Conservation (phyloP, 2,113 vertebrate species). For the Prunella fulvescens region DNA sequence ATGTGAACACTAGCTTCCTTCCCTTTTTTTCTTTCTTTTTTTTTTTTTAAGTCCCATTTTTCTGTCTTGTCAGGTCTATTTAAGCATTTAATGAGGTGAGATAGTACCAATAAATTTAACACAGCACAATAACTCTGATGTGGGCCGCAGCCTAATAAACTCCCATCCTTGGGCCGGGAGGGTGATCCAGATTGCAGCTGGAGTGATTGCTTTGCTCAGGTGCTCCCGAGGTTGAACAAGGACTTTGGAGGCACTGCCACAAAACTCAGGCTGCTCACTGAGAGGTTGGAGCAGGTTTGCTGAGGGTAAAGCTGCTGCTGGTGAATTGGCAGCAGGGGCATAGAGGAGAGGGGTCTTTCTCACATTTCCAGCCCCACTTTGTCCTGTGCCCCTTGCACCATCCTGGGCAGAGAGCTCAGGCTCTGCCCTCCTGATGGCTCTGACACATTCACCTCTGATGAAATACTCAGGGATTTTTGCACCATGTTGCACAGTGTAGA, state of each 20-base stretch:
- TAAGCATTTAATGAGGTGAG: constrained; percentile 79
- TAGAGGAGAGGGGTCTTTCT: not conserved
- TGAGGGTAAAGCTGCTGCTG: not conserved
- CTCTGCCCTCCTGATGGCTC: not conserved
- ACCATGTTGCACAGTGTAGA: not conserved
- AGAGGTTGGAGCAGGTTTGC: not conserved
- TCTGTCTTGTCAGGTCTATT: constrained; percentile 78
- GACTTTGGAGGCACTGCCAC: constrained; percentile 50
- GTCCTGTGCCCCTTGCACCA: rapidly evolving
- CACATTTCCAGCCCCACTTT: not conserved
- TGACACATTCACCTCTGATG: not conserved
- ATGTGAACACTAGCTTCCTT: constrained; percentile 19
- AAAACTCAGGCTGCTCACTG: not conserved
- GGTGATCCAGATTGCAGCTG: constrained; percentile 47
- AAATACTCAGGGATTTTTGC: not conserved
- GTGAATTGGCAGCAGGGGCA: not conserved
- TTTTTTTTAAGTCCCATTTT: constrained; percentile 59
- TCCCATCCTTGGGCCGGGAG: constrained; percentile 49
- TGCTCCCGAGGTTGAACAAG: constrained; percentile 64
- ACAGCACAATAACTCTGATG: constrained; percentile 73
- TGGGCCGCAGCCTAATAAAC: constrained; percentile 70
- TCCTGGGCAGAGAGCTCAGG: not conserved
- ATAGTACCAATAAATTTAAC: constrained; percentile 76
- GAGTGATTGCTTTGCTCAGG: constrained; percentile 58
- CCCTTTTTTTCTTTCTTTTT: not conserved